Evolutionary conservation across 2,797 vertebrate species (phyloP).

Genomic region (Apodemus agrarius): DNA sequence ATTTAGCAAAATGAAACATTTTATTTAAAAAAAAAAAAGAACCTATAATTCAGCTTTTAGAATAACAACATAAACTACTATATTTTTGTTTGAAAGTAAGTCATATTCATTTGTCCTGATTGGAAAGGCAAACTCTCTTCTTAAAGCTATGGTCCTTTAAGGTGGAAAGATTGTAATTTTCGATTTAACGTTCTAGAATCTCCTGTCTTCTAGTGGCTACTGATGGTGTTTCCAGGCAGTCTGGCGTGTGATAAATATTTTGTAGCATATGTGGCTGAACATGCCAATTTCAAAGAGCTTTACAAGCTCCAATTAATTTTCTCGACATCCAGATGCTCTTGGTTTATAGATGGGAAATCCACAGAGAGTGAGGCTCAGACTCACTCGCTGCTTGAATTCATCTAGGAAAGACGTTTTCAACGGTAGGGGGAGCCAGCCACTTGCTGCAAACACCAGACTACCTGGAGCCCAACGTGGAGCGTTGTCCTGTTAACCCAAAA

Average conservation of each 20-base stretch:
- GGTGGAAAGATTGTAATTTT: neutral
- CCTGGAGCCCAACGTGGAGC: neutral
- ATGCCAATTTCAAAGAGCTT: conserved; percentile 73
- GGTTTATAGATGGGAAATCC: conserved; percentile 45
- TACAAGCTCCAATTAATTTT: conserved; percentile 74
- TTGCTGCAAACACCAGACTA: neutral
- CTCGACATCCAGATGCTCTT: conserved; percentile 64
- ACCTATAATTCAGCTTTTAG: conserved; percentile 20
- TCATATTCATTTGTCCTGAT: neutral
- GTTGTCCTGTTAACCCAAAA: neutral
- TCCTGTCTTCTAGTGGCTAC: conserved; percentile 51
- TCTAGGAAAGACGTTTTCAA: conserved; percentile 14
- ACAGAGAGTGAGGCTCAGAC: conserved; percentile 29
- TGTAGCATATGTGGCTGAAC: conserved; percentile 62
- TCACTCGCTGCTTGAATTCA: accelerated
- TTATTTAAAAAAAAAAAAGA: neutral
- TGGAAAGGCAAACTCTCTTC: conserved; percentile 16
- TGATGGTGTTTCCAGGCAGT: conserved; percentile 56
- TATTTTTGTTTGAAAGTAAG: conserved; percentile 39
- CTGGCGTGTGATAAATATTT: conserved; percentile 73
- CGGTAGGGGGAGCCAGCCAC: neutral
- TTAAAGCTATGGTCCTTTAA: neutral
- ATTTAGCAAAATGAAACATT: neutral
- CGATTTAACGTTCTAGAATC: conserved; percentile 46
- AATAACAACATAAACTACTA: neutral